phyloP scores from a whole-genome alignment of 2,113 vertebrate species.

The Amblyornis subalaris region DNA sequence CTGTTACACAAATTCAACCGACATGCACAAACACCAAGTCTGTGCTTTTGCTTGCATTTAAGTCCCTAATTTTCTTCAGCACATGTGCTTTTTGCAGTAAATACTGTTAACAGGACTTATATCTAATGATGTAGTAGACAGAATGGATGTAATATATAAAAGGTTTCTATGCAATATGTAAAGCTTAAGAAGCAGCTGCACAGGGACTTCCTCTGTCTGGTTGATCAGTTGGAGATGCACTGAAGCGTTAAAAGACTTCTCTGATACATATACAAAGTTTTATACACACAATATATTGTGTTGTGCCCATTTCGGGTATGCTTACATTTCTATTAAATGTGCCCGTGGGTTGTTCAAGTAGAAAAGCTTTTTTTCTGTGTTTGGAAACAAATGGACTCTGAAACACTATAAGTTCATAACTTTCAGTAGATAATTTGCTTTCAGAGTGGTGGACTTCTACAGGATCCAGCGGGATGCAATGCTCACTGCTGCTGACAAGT shows the following conservation, averaged over 20 bases:
- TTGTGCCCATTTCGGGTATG: not conserved
- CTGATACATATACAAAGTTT: not conserved
- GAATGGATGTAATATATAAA: not conserved
- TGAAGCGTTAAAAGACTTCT: not conserved
- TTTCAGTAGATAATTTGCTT: constrained; percentile 4
- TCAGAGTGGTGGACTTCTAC: constrained; percentile 89
- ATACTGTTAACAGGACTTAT: not conserved
- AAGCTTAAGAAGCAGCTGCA: not conserved
- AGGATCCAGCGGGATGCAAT: constrained; percentile 82
- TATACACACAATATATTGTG: not conserved
- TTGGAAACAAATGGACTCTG: not conserved
- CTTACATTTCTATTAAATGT: not conserved
- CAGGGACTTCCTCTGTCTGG: not conserved
- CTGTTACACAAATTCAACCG: not conserved
- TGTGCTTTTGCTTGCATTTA: not conserved
- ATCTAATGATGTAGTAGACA: not conserved
- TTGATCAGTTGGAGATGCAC: not conserved
- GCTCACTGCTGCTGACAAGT: constrained; percentile 86
- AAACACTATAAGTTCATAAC: not conserved
- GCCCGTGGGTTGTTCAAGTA: not conserved
- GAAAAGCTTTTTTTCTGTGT: not conserved
- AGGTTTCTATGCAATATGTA: not conserved
- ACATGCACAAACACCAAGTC: not conserved
- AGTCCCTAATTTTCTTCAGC: not conserved
- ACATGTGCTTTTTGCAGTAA: not conserved